Evolutionary conservation across 2,113 vertebrate species (phyloP).

Genomic region (Mustelus asterias): DNA sequence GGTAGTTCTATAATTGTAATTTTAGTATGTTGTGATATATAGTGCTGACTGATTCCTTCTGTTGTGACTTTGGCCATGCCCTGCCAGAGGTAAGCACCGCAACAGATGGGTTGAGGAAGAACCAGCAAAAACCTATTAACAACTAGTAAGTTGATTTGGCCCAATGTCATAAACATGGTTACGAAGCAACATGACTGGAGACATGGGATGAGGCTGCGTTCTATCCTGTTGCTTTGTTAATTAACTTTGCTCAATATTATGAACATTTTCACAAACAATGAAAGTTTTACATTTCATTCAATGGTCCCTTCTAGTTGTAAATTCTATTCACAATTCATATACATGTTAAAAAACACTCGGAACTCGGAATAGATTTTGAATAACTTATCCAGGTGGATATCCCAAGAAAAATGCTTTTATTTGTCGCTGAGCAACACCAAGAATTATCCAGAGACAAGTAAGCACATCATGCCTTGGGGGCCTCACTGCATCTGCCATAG

Average conservation of each 20-base stretch:
- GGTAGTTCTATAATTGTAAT: not conserved
- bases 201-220: not conserved
- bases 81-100: not conserved
- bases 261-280: not conserved
- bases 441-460: not conserved
- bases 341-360: not conserved
- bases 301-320: not conserved
- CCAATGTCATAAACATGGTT: not conserved
- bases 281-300: not conserved
- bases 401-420: not conserved
- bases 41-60: not conserved
- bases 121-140: not conserved
- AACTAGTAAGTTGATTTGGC: not conserved
- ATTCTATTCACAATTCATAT: not conserved
- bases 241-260: not conserved
- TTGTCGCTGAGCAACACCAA: conserved; percentile 19
- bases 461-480: not conserved
- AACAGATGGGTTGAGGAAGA: not conserved
- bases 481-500: not conserved
- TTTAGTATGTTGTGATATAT: not conserved
- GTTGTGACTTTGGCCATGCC: not conserved
- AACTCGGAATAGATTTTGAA: conserved; percentile 17
- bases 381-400: not conserved
- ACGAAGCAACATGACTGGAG: conserved; percentile 7
- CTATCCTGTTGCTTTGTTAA: conserved; percentile 1